Base-by-base conservation (phyloP, 2,797 vertebrate genomes). In the Platalea minor region DNA sequence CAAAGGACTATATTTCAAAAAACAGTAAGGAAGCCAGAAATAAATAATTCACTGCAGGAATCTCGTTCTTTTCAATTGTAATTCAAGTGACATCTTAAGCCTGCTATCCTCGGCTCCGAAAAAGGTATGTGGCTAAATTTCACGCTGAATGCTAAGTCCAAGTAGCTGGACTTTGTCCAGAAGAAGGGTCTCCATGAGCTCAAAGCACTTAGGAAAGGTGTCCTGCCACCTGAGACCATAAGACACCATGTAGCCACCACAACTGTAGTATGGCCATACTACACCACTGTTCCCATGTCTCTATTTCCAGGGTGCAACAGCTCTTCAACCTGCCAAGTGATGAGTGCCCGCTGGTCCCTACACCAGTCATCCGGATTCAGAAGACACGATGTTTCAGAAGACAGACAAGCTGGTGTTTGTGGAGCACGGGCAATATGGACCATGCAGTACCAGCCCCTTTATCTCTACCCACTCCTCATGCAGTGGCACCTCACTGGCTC, bases 11-110 rank as follows among this genome's bases (percentile, higher is more conserved):
- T 53, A 67, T 76, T 92, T 76, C 63, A 92, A 82, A 96, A 69
- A 82, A 33, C 51, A 74, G 35, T 33, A 89, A 87, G 31, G 48
- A 91, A 92, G 75, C 21, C 68, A 91, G 61, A 85, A 95, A 83
- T 33, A 90, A 75, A 41, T 70, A 59, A 76, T 78, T 75, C 43
- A 67, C 31, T 80, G 23, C n/a, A 79, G 37, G 26, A 91, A 56
- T 79, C 67, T 75, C n/a, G 41, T n/a, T 85, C 31, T 83, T 86
- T 85, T 65, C 65, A 81, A 54, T 33, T 21, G 33, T 23, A 88
- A 93, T 69, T 93, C 88, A 90, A 68, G 29, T 53, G 67, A 54
- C 59, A 81, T 73, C 59, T 65, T 78, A 85, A 73, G 29, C 43
- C 56, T 65, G 25, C 15, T 65, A 31, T 37, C 65, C 64, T 89